These are phyloP conservation scores for Columba livia DNA, from an alignment of 2,113 vertebrate species.

Conservation along the genomic window DNA sequence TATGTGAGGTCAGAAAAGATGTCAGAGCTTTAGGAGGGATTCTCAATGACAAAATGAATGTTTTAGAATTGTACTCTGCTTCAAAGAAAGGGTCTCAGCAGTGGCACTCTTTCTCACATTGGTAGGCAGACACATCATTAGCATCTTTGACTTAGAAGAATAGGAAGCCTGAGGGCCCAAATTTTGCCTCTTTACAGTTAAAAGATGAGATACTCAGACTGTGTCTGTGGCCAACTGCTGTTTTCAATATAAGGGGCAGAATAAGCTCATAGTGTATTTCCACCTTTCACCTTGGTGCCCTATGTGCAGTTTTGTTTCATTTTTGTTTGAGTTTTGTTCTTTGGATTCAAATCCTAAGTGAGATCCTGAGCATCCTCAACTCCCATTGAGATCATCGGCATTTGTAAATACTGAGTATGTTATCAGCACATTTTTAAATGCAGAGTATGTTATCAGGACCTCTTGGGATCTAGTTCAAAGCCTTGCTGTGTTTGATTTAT, in stretches of 20 bases:
- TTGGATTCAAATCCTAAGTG: background rate
- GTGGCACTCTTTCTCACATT: constrained; percentile 39
- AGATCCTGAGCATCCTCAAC: background rate
- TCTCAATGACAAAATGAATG: constrained; percentile 65
- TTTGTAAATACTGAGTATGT: background rate
- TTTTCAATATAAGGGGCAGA: constrained; percentile 34
- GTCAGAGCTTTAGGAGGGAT: constrained; percentile 1
- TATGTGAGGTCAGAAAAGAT: constrained; percentile 24
- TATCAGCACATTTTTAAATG: constrained; percentile 24
- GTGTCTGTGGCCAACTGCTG: background rate
- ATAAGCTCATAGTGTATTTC: constrained; percentile 2
- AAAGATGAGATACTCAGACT: constrained; percentile 42
- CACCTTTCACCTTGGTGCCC: background rate
- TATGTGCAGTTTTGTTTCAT: background rate
- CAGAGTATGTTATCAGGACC: background rate
- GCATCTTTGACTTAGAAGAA: constrained; percentile 62
- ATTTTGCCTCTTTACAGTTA: constrained; percentile 45
- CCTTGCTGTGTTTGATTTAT: constrained; percentile 48
- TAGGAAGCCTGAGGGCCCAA: constrained; percentile 27
- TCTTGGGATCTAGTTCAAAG: constrained; percentile 38
- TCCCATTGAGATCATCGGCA: background rate
- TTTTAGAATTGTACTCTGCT: constrained; percentile 53
- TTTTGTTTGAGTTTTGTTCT: background rate
- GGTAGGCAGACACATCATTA: constrained; percentile 60
- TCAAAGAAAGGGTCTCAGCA: constrained; percentile 59